Base-by-base conservation (phyloP, 2,797 vertebrate genomes). In the Pangasius larnaudii region DNA sequence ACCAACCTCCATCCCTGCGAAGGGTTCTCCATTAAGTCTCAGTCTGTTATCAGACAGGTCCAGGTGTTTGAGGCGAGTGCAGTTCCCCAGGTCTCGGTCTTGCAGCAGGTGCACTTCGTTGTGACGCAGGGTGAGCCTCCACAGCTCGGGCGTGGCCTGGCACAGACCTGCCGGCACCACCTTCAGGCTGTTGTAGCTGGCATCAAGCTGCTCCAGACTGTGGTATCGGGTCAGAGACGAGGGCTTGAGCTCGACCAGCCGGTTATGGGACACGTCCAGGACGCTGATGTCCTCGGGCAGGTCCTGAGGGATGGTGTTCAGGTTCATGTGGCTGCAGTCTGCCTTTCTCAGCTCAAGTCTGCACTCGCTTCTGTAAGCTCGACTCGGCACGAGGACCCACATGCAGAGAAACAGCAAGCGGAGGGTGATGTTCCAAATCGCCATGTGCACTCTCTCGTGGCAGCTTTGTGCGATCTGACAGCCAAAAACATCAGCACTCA, bases 261-360 rank as follows among this genome's bases (percentile, higher is more conserved):
- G 95, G 90, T 99, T 99, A 91, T 99, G 98, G 85, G 98, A 98
- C 87, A 99, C 91, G 61, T 98, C 97, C 91, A 99, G 92, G 33
- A 88, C 88, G 0, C 91, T 97, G 92, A 99, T 97, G 88, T 96
- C 96, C 11, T 59, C 2, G 0, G 98, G 98, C 30, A 99, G 96
- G 93, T 98, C 89, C 3, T 92, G 84, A 0, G 98, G 98, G 79
- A 99, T 92, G 0, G 90, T 91, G 0, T 69, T 94, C 86, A 99
- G 94, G 63, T 95, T 96, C 89, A 97, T 94, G 89, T 97, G 98
- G 90, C 97, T 98, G 92, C 98, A 99, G 94, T 99, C 97, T 0
- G 97, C 98, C 79, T 77, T 92, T 89, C 90, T 91, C 2, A 92
- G 79, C 46, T 33, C 86, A 78, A 97, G 93, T 0, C 0, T 61